Conservation (phyloP, 37 sponge, comb jelly and placozoan genomes). For the Mnemiopsis leidyi region DNA sequence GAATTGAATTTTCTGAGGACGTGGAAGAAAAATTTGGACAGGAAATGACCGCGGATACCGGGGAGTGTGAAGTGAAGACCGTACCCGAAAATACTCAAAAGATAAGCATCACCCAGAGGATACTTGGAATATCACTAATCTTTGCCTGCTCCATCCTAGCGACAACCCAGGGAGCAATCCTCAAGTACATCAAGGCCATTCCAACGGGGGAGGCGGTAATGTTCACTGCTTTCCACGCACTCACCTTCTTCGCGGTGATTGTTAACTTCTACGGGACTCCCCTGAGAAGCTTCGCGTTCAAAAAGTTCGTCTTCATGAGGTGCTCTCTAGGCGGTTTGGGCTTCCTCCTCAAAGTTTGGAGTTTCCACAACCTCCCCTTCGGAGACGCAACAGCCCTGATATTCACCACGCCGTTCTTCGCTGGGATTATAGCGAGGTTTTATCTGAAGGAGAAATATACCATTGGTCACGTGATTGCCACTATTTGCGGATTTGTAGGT, state of each 20-base stretch:
- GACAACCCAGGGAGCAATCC: neutral
- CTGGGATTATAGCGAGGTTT: neutral
- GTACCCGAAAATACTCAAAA: too few relatives aligned
- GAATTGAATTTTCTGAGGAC: too few relatives aligned
- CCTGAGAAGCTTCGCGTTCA: neutral
- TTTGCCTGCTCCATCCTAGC: neutral
- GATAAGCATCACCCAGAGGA: neutral
- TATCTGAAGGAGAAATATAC: constrained; percentile 5
- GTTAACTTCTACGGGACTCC: neutral
- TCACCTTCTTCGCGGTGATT: neutral
- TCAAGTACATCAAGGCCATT: neutral
- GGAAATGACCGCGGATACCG: too few relatives aligned
- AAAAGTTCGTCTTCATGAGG: constrained; percentile 9
- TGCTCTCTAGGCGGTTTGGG: neutral
- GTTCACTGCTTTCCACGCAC: neutral
- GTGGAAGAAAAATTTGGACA: too few relatives aligned
- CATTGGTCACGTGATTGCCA: neutral
- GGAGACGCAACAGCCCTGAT: constrained; percentile 10
- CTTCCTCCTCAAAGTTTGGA: constrained; percentile 2
- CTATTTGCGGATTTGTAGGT: neutral
- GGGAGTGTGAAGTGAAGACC: neutral
- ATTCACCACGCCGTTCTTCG: constrained; percentile 2
- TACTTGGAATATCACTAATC: neutral
- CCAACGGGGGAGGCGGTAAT: constrained; percentile 7
- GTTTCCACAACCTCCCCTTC: constrained; percentile 11